Conservation (phyloP, 2,888 invertebrate genomes). For the Nomada ferruginata region DNA sequence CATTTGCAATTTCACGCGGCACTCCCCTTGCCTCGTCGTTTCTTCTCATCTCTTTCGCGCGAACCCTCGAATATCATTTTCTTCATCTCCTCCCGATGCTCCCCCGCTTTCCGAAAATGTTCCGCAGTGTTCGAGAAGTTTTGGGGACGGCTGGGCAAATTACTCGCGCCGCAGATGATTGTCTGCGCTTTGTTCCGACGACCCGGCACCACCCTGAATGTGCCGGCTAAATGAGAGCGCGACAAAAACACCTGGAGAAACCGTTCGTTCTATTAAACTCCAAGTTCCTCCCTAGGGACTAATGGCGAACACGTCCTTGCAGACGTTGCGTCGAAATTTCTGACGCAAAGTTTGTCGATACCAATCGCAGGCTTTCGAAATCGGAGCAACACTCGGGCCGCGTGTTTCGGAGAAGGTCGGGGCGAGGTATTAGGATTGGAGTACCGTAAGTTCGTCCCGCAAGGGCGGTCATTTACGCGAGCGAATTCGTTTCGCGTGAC, state of each 20-base stretch:
- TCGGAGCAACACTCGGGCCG: neutral
- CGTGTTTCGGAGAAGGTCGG: neutral
- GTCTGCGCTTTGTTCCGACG: slow-evolving; percentile 62
- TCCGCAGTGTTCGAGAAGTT: slow-evolving; percentile 43
- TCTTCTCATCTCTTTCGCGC: slow-evolving; percentile 40
- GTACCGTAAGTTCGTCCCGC: slow-evolving; percentile 1
- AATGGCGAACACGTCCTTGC: slow-evolving; percentile 2
- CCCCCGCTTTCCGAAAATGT: slow-evolving; percentile 48
- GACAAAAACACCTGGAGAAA: slow-evolving; percentile 61
- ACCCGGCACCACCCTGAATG: slow-evolving; percentile 19
- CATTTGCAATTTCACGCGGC: slow-evolving; percentile 83
- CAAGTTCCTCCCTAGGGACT: slow-evolving; percentile 26
- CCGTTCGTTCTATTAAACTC: slow-evolving; percentile 53
- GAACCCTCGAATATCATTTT: slow-evolving; percentile 5
- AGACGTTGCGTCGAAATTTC: neutral
- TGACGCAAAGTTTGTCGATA: neutral
- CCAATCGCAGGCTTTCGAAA: neutral
- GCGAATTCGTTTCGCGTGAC: slow-evolving; percentile 19
- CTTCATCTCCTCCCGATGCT: neutral
- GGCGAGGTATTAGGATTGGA: neutral
- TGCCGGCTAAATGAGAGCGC: slow-evolving; percentile 57
- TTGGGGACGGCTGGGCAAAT: slow-evolving; percentile 53
- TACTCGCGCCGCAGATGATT: slow-evolving; percentile 62
- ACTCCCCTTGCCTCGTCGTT: slow-evolving; percentile 19
- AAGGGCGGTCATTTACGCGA: slow-evolving; percentile 9